Evolutionary conservation across 2,113 vertebrate species (phyloP).

Genomic region (Corythornis vintsioides): DNA sequence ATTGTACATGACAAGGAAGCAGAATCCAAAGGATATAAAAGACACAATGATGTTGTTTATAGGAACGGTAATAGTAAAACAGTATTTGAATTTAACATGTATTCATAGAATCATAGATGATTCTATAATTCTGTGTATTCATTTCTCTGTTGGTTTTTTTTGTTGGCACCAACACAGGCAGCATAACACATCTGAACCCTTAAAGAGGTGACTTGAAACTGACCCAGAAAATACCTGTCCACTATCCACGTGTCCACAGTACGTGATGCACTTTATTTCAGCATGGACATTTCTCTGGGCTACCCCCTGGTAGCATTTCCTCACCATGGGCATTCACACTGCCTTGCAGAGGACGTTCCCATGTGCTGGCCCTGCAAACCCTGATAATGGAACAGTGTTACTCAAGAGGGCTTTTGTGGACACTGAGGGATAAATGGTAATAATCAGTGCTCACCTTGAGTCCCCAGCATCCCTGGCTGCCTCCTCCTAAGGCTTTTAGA

Average conservation of each 20-base stretch:
- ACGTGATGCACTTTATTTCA: accelerated
- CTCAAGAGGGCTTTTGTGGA: accelerated
- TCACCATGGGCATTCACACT: accelerated
- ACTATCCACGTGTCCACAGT: accelerated
- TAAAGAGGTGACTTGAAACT: background rate
- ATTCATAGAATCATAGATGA: background rate
- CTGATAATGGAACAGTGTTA: accelerated
- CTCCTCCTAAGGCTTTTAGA: background rate
- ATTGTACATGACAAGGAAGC: accelerated
- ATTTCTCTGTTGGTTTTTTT: background rate
- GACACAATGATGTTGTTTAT: background rate
- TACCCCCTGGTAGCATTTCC: background rate
- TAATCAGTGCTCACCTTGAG: background rate
- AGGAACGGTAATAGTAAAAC: background rate
- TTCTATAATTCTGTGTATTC: background rate
- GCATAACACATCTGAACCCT: background rate
- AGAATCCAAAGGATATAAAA: background rate
- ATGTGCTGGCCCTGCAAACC: background rate
- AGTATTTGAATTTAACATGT: background rate
- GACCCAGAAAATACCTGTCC: background rate
- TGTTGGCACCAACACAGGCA: background rate
- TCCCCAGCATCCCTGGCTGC: background rate
- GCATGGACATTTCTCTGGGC: accelerated
- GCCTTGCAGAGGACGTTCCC: background rate
- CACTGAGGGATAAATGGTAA: accelerated